Conservation (phyloP, 2,888 invertebrate genomes). For the Pyrgus malvae region DNA sequence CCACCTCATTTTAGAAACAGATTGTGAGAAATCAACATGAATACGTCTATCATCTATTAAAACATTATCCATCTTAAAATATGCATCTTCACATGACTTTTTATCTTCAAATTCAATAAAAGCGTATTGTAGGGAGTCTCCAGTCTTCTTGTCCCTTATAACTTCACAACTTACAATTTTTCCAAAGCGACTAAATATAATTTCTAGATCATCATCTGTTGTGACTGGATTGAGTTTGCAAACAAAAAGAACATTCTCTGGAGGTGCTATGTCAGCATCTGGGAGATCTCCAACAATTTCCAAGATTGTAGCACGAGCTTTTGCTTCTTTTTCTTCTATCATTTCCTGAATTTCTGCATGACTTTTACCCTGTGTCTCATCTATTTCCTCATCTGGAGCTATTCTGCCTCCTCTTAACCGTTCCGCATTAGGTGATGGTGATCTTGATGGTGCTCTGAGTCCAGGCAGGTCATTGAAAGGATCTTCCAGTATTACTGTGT, state of each 20-base stretch:
- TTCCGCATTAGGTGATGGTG: constrained; percentile 94
- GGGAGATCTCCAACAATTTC: constrained; percentile 99
- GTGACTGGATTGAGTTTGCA: constrained; percentile 99
- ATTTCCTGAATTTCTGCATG: constrained; percentile 92
- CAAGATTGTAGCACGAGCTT: constrained; percentile 97
- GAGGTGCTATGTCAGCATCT: constrained; percentile 98
- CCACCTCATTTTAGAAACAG: constrained; percentile 97
- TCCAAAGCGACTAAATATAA: constrained; percentile 98
- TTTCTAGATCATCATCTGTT: constrained; percentile 97
- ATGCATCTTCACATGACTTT: constrained; percentile 97
- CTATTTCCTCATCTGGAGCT: constrained; percentile 95
- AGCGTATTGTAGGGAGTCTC: constrained; percentile 98
- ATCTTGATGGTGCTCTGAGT: constrained; percentile 89
- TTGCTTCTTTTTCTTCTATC: constrained; percentile 94
- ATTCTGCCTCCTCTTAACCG: constrained; percentile 92
- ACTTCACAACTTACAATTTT: constrained; percentile 97
- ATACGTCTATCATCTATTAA: constrained; percentile 98
- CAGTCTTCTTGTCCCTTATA: constrained; percentile 94
- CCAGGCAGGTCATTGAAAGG: constrained; percentile 95
- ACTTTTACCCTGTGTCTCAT: constrained; percentile 94
- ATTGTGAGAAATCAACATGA: constrained; percentile 99
- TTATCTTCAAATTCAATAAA: constrained; percentile 98
- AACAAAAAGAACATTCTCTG: constrained; percentile 99
- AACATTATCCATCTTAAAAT: constrained; percentile 99
- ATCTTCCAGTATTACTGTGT: constrained; percentile 97